Percentiles rank a stretch among this genome's conserved stretches.
These are phyloP conservation scores for Odontothrips loti DNA, from an alignment of 2,888 invertebrate species.

Conservation along the genomic window DNA sequence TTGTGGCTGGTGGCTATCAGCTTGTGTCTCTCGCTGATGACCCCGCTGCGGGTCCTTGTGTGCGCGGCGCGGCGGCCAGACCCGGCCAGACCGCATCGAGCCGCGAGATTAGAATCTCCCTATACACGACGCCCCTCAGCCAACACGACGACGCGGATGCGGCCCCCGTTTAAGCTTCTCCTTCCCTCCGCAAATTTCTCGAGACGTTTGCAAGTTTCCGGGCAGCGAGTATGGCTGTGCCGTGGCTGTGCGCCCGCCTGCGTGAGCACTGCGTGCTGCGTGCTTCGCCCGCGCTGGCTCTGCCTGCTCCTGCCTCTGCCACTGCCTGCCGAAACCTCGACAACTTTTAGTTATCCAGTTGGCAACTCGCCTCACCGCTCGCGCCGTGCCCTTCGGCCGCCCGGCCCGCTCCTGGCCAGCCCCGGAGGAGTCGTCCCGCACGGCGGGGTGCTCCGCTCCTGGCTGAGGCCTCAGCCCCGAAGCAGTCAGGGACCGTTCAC, in stretches of 20 bases:
- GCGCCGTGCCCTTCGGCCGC: background rate
- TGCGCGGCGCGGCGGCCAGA: too few species aligned
- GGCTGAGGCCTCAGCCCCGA: too few species aligned
- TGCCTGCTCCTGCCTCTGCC: background rate
- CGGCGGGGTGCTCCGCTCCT: too few species aligned
- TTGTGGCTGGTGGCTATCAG: too few species aligned
- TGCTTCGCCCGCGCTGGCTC: too few species aligned
- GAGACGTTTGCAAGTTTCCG: conserved; percentile 20
- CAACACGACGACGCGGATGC: background rate
- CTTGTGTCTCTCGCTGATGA: too few species aligned
- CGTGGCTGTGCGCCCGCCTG: background rate
- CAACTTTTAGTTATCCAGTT: background rate
- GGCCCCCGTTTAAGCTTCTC: background rate
- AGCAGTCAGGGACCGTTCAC: too few species aligned
- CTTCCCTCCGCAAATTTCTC: background rate
- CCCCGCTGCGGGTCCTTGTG: too few species aligned
- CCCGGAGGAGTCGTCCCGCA: background rate
- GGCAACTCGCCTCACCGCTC: background rate
- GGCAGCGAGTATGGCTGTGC: background rate
- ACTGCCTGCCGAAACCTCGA: background rate
- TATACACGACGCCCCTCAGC: too few species aligned
- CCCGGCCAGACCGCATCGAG: too few species aligned
- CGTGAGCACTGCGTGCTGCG: background rate
- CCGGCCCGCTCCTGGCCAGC: background rate
- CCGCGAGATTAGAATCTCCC: too few species aligned